A percentile compares a stretch with the other conserved stretches of the same genome.
These are phyloP conservation scores for Sitta europaea DNA, from an alignment of 2,113 vertebrate species.

Conservation along the genomic window DNA sequence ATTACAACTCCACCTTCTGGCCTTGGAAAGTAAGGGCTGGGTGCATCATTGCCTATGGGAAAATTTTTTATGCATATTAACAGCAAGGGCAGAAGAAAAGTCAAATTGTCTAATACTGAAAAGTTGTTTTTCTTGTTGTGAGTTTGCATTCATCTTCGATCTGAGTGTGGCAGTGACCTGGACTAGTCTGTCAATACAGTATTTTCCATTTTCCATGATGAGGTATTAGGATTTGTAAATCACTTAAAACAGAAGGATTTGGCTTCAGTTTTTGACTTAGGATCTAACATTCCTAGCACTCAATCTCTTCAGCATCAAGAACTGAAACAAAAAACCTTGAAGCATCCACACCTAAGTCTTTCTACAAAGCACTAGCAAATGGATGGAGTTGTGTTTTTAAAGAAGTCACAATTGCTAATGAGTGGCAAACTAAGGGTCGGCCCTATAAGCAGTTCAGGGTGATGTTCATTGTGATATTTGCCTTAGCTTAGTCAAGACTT, in stretches of 20 bases:
- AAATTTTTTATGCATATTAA: neutral
- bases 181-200: neutral
- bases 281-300: neutral
- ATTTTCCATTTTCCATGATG: neutral
- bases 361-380: neutral
- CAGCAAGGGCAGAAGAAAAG: neutral
- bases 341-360: neutral
- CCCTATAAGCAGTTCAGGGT: neutral
- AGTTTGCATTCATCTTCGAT: fast-evolving
- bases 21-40: neutral
- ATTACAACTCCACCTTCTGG: slow-evolving; percentile 18
- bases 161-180: neutral
- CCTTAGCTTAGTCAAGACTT: neutral
- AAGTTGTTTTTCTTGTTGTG: neutral
- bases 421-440: neutral
- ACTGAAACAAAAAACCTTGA: neutral
- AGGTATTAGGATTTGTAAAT: neutral
- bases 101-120: neutral
- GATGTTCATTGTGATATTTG: neutral
- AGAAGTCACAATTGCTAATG: neutral
- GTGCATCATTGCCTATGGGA: neutral
- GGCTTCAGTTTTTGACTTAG: neutral
- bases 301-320: neutral
- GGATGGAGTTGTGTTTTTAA: neutral
- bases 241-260: neutral